Evolutionary conservation across 1,140 invertebrate genomes (phyloP).

Genomic region (Drosophila novamexicana): DNA sequence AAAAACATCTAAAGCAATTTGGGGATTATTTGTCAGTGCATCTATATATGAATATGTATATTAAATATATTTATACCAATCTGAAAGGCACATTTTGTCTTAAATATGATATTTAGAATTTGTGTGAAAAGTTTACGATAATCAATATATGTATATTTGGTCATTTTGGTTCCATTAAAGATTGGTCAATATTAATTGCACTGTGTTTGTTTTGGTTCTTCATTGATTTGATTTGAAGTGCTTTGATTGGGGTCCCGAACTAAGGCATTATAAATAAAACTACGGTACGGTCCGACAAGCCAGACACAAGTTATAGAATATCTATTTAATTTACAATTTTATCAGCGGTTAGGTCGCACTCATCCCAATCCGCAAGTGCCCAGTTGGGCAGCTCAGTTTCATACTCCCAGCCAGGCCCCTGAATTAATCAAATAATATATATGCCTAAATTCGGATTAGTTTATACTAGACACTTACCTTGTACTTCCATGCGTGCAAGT

Average conservation of each 20-base stretch:
- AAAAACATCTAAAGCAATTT: conserved; percentile 31
- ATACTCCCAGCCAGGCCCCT: conserved; percentile 95
- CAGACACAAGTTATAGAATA: neutral
- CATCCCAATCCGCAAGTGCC: conserved; percentile 93
- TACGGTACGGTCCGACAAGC: conserved; percentile 5
- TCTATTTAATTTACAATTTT: conserved; percentile 31
- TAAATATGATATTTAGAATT: conserved; percentile 50
- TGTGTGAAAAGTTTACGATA: conserved; percentile 24
- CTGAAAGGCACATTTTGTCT: conserved; percentile 44
- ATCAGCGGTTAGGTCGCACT: conserved; percentile 21
- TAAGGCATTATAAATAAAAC: conserved; percentile 19
- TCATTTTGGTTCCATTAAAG: conserved; percentile 23
- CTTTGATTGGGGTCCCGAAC: conserved; percentile 15
- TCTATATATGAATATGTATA: conserved; percentile 1
- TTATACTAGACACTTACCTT: conserved; percentile 86
- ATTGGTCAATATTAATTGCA: conserved; percentile 47
- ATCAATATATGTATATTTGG: conserved; percentile 15
- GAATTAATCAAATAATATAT: conserved; percentile 20
- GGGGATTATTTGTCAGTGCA: conserved; percentile 18
- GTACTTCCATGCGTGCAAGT: conserved; percentile 97
- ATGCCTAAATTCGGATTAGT: conserved; percentile 2
- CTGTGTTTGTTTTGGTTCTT: conserved; percentile 28
- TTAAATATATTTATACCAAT: conserved; percentile 38
- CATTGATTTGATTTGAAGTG: conserved; percentile 15
- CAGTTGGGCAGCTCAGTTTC: conserved; percentile 94